Evolutionary conservation across 1,140 invertebrate species (phyloP), one percentile per base, ranked within the genome.

Genomic region (Euwallacea similis): DNA sequence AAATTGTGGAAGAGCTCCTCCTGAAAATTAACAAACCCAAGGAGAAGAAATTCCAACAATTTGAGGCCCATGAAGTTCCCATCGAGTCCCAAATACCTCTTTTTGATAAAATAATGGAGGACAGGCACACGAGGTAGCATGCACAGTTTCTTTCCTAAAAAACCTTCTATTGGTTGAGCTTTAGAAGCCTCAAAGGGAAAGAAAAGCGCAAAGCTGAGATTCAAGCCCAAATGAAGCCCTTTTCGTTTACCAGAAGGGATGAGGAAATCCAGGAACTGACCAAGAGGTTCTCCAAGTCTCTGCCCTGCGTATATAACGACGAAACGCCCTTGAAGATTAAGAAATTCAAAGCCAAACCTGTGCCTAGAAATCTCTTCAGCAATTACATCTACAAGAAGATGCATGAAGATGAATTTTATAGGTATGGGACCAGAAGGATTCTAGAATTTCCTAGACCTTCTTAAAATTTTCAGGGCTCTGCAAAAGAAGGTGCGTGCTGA

Each of bases 381-480:
- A 89, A 88, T 73, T 88, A 89, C 66, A 84, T 90, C 72, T 90
- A 90, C 66, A 86, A 89, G 62, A 88, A 87, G 76, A 89, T 88
- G 84, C 83, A 88, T 54, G 88, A 90, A 77, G 88, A 90, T 73
- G 88, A 90, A 73, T 90, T 87, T 80, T 89, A 88, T 76, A 86
- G 88, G 89, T 90, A 65, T 8, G 6, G 16, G 3, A 9, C 21
- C 0, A 3, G 10, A 16, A 15, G 2, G 9, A 13, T 7, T 58
- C 8, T 58, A 58, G 10, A 2, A 13, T 58, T 2, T 2, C 44
- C 21, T 15, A 2, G 10, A 43, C 44, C 42, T 10, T 15, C 10
- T 16, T 43, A 7, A 16, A 42, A 10, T 13, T 78, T 80, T 69
- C 64, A 89, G 89, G 69, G 83, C 87, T 53, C 81, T 91, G 63